Conservation (phyloP, 2,113 vertebrate genomes). For the Clarias macrocephalus region DNA sequence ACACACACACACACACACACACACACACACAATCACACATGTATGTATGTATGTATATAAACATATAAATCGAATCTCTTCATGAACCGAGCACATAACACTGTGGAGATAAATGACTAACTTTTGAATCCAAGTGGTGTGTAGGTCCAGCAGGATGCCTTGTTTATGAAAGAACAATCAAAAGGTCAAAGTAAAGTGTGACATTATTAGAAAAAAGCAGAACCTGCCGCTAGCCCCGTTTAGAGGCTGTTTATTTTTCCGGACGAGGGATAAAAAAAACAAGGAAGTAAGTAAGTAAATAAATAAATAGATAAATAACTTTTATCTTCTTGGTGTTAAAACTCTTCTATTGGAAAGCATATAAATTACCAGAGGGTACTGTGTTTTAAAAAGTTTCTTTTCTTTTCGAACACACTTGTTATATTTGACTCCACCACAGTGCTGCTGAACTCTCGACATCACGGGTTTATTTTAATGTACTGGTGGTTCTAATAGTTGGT, state of each 20-base stretch:
- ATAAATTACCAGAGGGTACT: not conserved
- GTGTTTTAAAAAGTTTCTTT: not conserved
- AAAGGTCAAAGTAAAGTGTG: not conserved
- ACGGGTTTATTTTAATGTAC: not conserved
- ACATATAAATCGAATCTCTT: not conserved
- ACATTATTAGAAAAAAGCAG: conserved; percentile 9
- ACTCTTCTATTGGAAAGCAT: not conserved
- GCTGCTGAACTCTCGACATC: not conserved
- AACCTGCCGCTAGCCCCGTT: not conserved
- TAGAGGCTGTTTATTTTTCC: not conserved
- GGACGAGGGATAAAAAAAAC: not conserved
- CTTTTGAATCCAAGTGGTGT: not conserved
- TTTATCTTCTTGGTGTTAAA: not conserved
- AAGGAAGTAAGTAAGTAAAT: too few relatives aligned
- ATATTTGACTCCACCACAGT: not conserved
- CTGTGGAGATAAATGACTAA: not conserved
- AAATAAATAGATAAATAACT: not conserved
- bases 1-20: too few relatives aligned
- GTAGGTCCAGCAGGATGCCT: not conserved
- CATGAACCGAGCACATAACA: not conserved
- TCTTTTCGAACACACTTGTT: not conserved
- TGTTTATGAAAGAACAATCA: not conserved
- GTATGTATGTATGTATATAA: too few relatives aligned
- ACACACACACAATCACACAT: too few relatives aligned
- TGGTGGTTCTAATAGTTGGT: not conserved